phyloP scores from a whole-genome alignment of 2,888 invertebrate genomes.

The Aphidius colemani region DNA sequence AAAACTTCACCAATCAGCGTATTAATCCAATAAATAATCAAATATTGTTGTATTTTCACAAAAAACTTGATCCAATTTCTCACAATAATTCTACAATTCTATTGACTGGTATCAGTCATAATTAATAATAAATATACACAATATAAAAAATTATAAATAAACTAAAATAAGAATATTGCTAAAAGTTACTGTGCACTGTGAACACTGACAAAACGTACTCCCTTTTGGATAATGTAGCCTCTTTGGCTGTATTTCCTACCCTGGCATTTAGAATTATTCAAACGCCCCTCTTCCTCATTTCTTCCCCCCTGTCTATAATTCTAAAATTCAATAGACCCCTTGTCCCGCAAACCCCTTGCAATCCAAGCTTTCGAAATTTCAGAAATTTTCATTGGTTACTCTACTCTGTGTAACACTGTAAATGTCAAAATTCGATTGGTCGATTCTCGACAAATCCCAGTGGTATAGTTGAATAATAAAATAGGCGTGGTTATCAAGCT shows the following conservation, averaged over 20 bases:
- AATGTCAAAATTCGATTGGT: constrained; percentile 43
- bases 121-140: neutral
- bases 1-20: constrained; percentile 14
- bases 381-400: constrained; percentile 15
- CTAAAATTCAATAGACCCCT: neutral
- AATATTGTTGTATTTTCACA: constrained; percentile 14
- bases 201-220: constrained; percentile 45
- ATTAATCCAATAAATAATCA: constrained; percentile 20
- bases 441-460: constrained; percentile 55
- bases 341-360: constrained; percentile 42
- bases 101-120: neutral
- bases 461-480: constrained; percentile 47
- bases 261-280: constrained; percentile 2
- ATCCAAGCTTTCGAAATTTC: constrained; percentile 37
- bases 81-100: constrained; percentile 21
- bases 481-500: constrained; percentile 46
- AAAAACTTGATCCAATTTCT: neutral
- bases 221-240: constrained; percentile 28
- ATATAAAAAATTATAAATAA: neutral
- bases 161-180: constrained; percentile 16
- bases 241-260: constrained; percentile 15
- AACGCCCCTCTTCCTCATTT: constrained; percentile 15
- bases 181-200: constrained; percentile 38
- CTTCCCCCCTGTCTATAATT: neutral
- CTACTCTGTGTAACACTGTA: constrained; percentile 15